Evolutionary conservation across 2,888 invertebrate genomes (phyloP).

Genomic region (Troides aeacus): DNA sequence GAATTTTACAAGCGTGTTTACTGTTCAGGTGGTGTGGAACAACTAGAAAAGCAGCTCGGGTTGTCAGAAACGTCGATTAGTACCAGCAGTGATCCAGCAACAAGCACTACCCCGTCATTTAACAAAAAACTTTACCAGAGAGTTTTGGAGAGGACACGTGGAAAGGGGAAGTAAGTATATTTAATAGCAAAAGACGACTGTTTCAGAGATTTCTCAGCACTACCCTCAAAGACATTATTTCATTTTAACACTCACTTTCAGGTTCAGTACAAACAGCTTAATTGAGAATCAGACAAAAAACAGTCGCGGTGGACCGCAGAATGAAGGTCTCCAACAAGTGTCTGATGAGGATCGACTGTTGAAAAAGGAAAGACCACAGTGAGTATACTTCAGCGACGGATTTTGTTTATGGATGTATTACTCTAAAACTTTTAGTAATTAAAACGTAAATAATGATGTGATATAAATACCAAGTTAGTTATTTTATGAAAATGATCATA

Average conservation of each 20-base stretch:
- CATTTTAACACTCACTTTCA: conserved; percentile 29
- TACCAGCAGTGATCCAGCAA: conserved; percentile 56
- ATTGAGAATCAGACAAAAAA: conserved; percentile 47
- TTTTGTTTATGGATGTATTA: neutral
- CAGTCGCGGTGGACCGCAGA: conserved; percentile 78
- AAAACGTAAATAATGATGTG: too few species aligned
- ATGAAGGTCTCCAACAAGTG: conserved; percentile 69
- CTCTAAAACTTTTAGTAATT: too few species aligned
- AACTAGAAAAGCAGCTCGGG: conserved; percentile 88
- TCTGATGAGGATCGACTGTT: conserved; percentile 54
- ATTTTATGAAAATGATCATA: too few species aligned
- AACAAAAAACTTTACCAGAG: conserved; percentile 89
- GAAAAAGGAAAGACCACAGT: conserved; percentile 77
- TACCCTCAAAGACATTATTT: neutral
- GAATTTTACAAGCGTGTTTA: too few species aligned
- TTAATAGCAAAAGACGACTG: too few species aligned
- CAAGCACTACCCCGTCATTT: conserved; percentile 83
- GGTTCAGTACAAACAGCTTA: conserved; percentile 42
- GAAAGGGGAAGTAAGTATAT: conserved; percentile 56
- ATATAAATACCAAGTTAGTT: too few species aligned
- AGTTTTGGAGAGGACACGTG: conserved; percentile 80
- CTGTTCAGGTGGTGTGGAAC: conserved; percentile 87
- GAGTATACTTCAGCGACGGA: conserved; percentile 38
- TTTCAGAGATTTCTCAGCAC: too few species aligned
- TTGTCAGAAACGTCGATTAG: conserved; percentile 65